A percentile compares a stretch with the other conserved stretches of the same genome.
phyloP scores from a whole-genome alignment of 2,113 vertebrate species.

The Saiga tatarica region DNA sequence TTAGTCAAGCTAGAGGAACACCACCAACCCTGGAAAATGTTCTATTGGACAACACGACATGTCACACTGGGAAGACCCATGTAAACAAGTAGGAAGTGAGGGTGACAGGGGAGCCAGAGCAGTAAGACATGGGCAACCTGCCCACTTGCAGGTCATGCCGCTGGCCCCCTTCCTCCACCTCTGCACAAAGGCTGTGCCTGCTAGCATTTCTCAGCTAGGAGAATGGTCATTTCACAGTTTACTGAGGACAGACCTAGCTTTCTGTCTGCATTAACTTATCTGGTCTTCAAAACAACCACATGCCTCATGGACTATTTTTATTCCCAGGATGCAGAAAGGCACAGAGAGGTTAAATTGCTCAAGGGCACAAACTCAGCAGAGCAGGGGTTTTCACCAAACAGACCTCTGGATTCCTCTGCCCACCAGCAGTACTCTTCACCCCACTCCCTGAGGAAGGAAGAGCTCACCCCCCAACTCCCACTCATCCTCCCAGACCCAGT shows the following conservation, averaged over 20 bases:
- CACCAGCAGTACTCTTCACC: neutral
- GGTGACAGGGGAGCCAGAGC: neutral
- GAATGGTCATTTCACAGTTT: neutral
- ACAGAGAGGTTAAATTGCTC: neutral
- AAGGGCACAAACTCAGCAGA: neutral
- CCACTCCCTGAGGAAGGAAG: neutral
- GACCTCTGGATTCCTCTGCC: neutral
- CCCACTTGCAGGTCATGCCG: too few relatives aligned
- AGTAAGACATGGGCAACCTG: neutral
- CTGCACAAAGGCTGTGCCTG: neutral
- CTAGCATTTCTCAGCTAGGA: neutral
- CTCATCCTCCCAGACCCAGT: neutral
- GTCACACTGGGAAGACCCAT: neutral
- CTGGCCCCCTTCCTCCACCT: neutral
- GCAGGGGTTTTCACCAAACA: neutral
- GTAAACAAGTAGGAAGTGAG: neutral
- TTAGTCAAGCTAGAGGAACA: neutral
- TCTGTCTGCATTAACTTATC: neutral
- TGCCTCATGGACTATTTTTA: accelerated
- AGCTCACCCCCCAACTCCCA: neutral
- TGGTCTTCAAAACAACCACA: neutral
- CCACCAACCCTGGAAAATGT: neutral
- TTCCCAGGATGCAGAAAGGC: neutral
- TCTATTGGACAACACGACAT: neutral
- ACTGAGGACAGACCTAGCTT: neutral